Base-by-base conservation (phyloP, 2,113 vertebrate species). In the Poeciliopsis retropinna region DNA sequence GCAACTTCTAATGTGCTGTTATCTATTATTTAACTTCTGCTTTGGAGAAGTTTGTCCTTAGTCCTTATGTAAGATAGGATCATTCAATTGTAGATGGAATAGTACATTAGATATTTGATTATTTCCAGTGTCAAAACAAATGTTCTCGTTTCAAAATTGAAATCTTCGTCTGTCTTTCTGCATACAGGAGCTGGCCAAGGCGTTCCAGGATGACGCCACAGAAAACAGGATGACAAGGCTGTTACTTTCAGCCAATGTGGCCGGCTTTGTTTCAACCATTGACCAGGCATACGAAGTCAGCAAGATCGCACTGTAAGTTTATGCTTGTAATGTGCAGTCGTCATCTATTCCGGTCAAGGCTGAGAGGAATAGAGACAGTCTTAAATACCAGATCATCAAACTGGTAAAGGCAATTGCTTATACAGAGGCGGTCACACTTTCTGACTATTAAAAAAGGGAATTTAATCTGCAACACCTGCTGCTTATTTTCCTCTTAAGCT, bases 171-270 rank as follows among this genome's bases (percentile, higher is more conserved):
- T 69, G 3, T 69, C 1, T 19, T 63, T 75, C 17, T 72, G 19
- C 71, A 11, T 64, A 6, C 78, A 95, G 94, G 94, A 95, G 63
- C 47, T 95, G 64, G 39, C 65, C 62, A 39, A 78, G 41, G 93
- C 93, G 34, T 92, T 95, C 67, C 76, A 85, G 54, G 68, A 92
- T 0, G 93, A 95, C 19, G 92, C 92, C 57, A 84, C 0, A 34
- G 87, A 91, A 2, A 91, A 57, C 17, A 88, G 28, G 62, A 90
- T 72, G 64, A 81, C 91, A 34, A 88, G 61, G 60, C 83, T 94
- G 37, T 60, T 95, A 70, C 82, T 95, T 34, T 91, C 94, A 2
- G 76, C 82, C 60, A 94, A 88, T 19, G 92, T 90, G 9, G 92
- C 87, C 11, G 14, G 72, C 10, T 3, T 93, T 1, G 70, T 0